Percentiles rank a stretch among this genome's conserved stretches.
Evolutionary conservation across 2,797 vertebrate genomes (phyloP).

Genomic region (Notolepis coatsorum): DNA sequence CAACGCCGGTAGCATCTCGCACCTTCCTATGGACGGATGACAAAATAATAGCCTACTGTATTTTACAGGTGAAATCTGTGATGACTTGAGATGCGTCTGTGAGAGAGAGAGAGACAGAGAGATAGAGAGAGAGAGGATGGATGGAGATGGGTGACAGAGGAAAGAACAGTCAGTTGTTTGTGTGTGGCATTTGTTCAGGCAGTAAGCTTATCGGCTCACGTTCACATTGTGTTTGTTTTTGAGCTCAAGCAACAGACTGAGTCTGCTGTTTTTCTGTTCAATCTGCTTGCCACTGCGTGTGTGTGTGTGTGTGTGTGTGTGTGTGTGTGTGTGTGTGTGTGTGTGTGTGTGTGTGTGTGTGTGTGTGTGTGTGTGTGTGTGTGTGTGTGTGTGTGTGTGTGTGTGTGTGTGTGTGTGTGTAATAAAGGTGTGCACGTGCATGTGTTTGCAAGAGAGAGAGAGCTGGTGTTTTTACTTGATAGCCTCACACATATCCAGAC

Average conservation of each 20-base stretch:
- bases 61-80: neutral
- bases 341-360: slow-evolving; percentile 18
- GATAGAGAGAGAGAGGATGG: neutral
- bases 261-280: slow-evolving; percentile 63
- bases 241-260: slow-evolving; percentile 62
- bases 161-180: slow-evolving; percentile 21
- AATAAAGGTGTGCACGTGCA: no score
- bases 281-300: slow-evolving; percentile 50
- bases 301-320: slow-evolving; percentile 20
- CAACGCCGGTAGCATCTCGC: slow-evolving; percentile 93
- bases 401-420: slow-evolving; percentile 28
- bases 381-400: slow-evolving; percentile 3
- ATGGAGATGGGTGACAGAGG: neutral
- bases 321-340: slow-evolving; percentile 50
- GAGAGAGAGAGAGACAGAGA: slow-evolving; percentile 10
- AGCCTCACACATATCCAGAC: slow-evolving; percentile 98
- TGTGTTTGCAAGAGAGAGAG: no score
- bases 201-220: slow-evolving; percentile 54
- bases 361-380: neutral
- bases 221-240: slow-evolving; percentile 67
- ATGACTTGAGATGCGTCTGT: slow-evolving; percentile 4
- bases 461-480: slow-evolving; percentile 95
- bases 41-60: neutral
- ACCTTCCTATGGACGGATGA: slow-evolving; percentile 88
- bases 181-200: slow-evolving; percentile 40